A percentile compares a stretch with the other conserved stretches of the same genome.
phyloP scores from a whole-genome alignment of 2,888 invertebrate genomes.

The Lycocerus yunnanus region DNA sequence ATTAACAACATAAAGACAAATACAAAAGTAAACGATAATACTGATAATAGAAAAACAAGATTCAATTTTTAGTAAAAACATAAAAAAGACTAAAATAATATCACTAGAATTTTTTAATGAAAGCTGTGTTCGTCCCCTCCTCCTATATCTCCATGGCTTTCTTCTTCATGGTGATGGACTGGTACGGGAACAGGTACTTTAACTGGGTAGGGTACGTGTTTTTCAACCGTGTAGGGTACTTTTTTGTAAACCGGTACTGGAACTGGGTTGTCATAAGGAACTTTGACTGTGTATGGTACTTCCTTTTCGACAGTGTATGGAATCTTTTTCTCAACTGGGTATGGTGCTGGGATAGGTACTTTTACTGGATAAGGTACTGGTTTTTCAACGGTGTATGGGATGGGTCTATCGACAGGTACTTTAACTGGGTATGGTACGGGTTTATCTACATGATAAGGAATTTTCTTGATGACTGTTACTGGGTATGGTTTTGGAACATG shows the following conservation, averaged over 20 bases:
- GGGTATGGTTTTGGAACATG: conserved; percentile 71
- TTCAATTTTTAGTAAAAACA: conserved; percentile 26
- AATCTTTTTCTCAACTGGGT: conserved; percentile 69
- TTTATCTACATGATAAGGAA: conserved; percentile 76
- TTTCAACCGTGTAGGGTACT: conserved; percentile 53
- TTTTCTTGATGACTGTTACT: conserved; percentile 72
- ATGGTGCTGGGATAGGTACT: conserved; percentile 73
- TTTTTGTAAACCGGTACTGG: conserved; percentile 61
- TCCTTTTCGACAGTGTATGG: conserved; percentile 71
- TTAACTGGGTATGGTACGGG: conserved; percentile 73
- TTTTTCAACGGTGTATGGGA: conserved; percentile 77
- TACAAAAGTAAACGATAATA: conserved; percentile 36
- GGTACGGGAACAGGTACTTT: conserved; percentile 71
- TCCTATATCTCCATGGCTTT: conserved; percentile 40
- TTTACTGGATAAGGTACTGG: conserved; percentile 78
- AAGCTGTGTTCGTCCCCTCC: conserved; percentile 29
- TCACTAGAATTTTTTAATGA: conserved; percentile 13
- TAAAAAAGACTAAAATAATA: conserved; percentile 27
- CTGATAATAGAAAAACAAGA: conserved; percentile 33
- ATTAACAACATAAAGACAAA: conserved; percentile 28
- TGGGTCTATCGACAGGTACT: conserved; percentile 68
- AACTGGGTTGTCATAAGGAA: conserved; percentile 67
- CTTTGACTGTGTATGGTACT: conserved; percentile 66
- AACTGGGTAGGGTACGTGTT: conserved; percentile 70
- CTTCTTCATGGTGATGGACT: conserved; percentile 57